phyloP scores from a whole-genome alignment of 2,113 vertebrate genomes.

The Macrotis lagotis region DNA sequence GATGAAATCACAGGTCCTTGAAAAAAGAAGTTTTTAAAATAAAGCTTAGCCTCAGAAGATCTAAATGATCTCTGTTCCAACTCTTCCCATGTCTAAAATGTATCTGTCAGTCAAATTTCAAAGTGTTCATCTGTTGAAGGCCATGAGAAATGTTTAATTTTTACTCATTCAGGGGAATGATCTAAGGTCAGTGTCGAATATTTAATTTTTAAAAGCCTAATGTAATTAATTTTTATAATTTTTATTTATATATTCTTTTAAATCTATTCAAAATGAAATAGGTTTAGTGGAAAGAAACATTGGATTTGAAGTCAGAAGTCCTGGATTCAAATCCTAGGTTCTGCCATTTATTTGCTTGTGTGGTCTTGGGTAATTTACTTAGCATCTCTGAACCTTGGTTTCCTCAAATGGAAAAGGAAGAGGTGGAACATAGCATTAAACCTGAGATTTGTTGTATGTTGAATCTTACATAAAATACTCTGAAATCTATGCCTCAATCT shows the following conservation, averaged over 20 bases:
- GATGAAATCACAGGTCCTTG: not conserved
- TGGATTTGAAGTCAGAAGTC: not conserved
- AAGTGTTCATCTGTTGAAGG: not conserved
- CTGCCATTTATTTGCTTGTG: not conserved
- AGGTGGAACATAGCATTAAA: not conserved
- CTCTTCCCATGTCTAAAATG: not conserved
- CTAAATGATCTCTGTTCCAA: not conserved
- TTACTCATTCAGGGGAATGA: not conserved
- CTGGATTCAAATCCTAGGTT: not conserved
- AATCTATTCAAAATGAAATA: not conserved
- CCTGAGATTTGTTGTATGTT: not conserved
- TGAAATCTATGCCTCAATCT: not conserved
- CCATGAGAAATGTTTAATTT: not conserved
- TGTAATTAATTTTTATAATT: not conserved
- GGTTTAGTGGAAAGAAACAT: not conserved
- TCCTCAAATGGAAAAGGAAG: not conserved
- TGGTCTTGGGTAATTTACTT: not conserved
- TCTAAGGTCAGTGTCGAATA: constrained; percentile 15
- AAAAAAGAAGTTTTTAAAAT: not conserved
- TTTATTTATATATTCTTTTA: not conserved
- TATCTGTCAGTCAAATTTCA: not conserved
- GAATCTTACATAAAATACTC: not conserved
- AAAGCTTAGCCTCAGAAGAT: not conserved
- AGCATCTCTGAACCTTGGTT: not conserved
- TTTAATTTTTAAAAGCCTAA: constrained; percentile 1